Evolutionary conservation across 2,888 invertebrate species (phyloP), one percentile per base, ranked within the genome.

Genomic region (Caenorhabditis sp.): DNA sequence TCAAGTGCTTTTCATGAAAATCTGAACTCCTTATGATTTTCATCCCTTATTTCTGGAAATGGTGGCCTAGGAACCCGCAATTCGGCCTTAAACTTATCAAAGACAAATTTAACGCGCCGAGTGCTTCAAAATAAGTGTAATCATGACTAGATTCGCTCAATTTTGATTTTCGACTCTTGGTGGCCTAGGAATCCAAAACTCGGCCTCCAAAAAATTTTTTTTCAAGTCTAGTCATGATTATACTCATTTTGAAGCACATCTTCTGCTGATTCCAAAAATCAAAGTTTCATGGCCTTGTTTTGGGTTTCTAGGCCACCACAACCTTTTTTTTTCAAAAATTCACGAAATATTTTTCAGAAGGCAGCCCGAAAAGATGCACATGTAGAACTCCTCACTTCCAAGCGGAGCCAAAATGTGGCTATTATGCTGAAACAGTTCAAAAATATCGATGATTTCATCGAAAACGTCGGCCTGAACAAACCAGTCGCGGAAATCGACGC

Each of bases 391-490:
- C 72, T 88, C n/a, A 85, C 87, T 3, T 63, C 86, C 47, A 87
- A 86, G 72, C 61, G 88, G 10, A 85, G 85, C 54, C 86, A 87
- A 68, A 87, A 88, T 38, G 86, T 86, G 54, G 85, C 87, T 16
- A 88, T 88, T 24, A 86, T 86, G 75, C 70, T 88, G 61, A 88
- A 88, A 74, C 83, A 87, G 47, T 87, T 88, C 81, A 88, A 88
- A 41, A 84, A 84, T n/a, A 28, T 76, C 1, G 87, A 87, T 16
- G 77, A 61, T 24, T 85, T 87, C 59, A 49, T 83, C 2, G 79
- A 66, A 35, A 61, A 59, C 26, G 47, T 83, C 5, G 24, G 51
- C 7, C 8, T 10, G 0, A 83, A 83, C 19, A 49, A 35, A 31
- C 75, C 83, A 28, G 59, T 80, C 19, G 70, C 64, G 5, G 87